Base-by-base conservation (phyloP, 2,113 vertebrate species). In the Merops nubicus region DNA sequence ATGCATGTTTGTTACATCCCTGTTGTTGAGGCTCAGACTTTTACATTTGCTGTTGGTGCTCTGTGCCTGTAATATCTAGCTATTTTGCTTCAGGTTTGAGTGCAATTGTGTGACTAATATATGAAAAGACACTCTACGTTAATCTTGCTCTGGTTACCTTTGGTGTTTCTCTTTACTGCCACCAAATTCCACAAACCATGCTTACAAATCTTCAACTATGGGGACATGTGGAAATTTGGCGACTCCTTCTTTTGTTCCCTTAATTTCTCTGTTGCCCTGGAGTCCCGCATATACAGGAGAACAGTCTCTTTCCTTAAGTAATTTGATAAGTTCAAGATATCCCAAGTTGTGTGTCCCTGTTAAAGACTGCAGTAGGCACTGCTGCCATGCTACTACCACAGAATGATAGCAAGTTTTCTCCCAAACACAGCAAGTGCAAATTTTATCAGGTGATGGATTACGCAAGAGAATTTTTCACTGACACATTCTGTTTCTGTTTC, bases 361-460 rank as follows among this genome's bases (percentile, higher is more conserved):
- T 89, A 86, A 96, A 94, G 92, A 38, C 76, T 80, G 74, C 76
- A 81, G 21, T 43, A 68, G 1, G 9, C 62, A 34, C 56, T 36
- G 15, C 63, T n/a, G 74, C 87, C 12, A 1, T 79, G 34, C 38
- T 65, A 73, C 93, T 23, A 16, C 90, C 86, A 90, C 84, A 38
- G 72, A 96, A 54, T 42, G 88, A 29, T 11, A 68, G 40, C 34
- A 40, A 64, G 23, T 92, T 95, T 89, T 31, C 88, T 91, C 68
- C 77, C 63, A 38, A 76, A 43, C 60, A 59, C 19, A 80, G 50
- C 79, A 88, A 76, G 69, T 21, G 15, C 51, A 95, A 33, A 74
- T 85, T 73, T 91, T 86, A 88, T 85, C 86, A 47, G 72, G 54
- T 90, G 80, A 89, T 53, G 45, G 73, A 94, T 81, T 86, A 54